phyloP scores from a whole-genome alignment of 2,888 invertebrate species.

The Diarsia dahlii region DNA sequence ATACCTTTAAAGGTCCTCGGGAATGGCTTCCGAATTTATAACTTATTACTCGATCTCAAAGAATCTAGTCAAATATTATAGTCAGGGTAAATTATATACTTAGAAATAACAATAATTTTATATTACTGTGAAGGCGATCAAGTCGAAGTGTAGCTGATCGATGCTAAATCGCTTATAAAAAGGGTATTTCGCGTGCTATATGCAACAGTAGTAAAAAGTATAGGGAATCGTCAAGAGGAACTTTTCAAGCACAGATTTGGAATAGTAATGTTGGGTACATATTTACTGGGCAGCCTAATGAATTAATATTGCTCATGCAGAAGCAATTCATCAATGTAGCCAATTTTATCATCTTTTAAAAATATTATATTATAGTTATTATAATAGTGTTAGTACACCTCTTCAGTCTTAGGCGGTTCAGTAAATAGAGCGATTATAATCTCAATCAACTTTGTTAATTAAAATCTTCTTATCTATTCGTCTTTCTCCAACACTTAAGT shows the following conservation, averaged over 20 bases:
- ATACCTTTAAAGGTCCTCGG: slow-evolving; percentile 69
- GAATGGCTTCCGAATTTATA: slow-evolving; percentile 74
- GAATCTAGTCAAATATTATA: slow-evolving; percentile 74
- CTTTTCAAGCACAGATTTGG: slow-evolving; percentile 9
- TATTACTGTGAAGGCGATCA: slow-evolving; percentile 44
- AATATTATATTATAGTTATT: slow-evolving; percentile 10
- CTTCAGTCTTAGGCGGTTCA: slow-evolving; percentile 24
- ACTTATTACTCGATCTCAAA: slow-evolving; percentile 65
- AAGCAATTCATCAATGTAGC: slow-evolving; percentile 10
- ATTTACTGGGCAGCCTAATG: slow-evolving; percentile 38
- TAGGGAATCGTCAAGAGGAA: slow-evolving; percentile 37
- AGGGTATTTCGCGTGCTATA: slow-evolving; percentile 51
- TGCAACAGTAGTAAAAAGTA: slow-evolving; percentile 41
- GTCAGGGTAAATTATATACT: slow-evolving; percentile 71
- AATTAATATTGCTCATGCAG: slow-evolving; percentile 26
- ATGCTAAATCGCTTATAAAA: slow-evolving; percentile 56
- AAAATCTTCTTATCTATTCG: slow-evolving; percentile 44
- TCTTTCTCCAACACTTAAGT: slow-evolving; percentile 38
- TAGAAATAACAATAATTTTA: slow-evolving; percentile 55
- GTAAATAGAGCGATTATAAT: slow-evolving; percentile 12
- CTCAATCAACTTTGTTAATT: slow-evolving; percentile 23
- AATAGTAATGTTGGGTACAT: slow-evolving; percentile 8
- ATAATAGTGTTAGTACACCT: slow-evolving; percentile 13
- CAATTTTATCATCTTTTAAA: slow-evolving; percentile 8
- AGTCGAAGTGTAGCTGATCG: slow-evolving; percentile 33